Conservation (phyloP, 2,797 vertebrate genomes). For the Schizothorax lantsangensis region DNA sequence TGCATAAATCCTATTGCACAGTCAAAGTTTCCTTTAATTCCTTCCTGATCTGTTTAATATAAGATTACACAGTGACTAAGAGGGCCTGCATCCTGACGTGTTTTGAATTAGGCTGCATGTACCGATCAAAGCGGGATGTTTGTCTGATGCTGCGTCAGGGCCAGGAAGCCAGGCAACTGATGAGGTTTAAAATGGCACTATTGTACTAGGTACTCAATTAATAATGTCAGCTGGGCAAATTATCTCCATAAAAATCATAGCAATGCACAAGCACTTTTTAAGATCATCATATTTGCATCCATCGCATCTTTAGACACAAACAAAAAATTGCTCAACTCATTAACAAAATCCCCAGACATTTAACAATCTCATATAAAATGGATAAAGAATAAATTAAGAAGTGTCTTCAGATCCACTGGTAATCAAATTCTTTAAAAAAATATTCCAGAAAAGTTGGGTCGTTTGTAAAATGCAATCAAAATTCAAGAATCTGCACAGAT, state of each 20-base stretch:
- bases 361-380: background rate
- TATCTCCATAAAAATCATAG: background rate
- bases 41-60: conserved; percentile 63
- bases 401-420: background rate
- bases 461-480: no score
- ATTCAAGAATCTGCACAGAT: no score
- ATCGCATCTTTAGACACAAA: background rate
- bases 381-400: background rate
- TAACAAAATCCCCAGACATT: background rate
- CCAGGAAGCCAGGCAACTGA: background rate
- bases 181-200: background rate
- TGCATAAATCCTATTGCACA: conserved; percentile 54
- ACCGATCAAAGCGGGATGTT: conserved; percentile 14
- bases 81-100: conserved; percentile 61
- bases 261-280: background rate
- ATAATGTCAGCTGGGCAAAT: background rate
- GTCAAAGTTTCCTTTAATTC: conserved; percentile 62
- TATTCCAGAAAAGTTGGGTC: no score
- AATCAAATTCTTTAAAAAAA: background rate
- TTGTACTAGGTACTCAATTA: background rate
- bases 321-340: background rate
- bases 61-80: conserved; percentile 62
- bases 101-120: conserved; percentile 56
- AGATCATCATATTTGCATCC: background rate
- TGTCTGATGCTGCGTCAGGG: background rate